Evolutionary conservation across 1,140 invertebrate species (phyloP).

Genomic region (Pachyrhynchus sulphureomaculatus): DNA sequence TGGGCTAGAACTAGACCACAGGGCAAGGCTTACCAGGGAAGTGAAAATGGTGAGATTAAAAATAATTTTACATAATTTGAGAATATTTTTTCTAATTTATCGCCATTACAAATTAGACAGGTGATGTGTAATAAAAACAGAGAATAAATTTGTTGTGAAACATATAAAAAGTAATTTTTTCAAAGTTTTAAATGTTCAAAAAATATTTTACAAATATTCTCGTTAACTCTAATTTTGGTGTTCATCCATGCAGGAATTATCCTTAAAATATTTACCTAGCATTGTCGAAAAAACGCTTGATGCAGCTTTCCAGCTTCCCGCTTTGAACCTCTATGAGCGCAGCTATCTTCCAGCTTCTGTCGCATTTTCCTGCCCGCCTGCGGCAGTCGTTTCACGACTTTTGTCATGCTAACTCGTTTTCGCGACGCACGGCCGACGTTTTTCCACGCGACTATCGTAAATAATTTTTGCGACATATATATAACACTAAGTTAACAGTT

Average conservation of each 20-base stretch:
- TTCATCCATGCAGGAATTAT: slow-evolving; percentile 4
- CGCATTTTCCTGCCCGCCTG: slow-evolving; percentile 27
- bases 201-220: no score
- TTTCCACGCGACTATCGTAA: slow-evolving; percentile 26
- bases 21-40: no score
- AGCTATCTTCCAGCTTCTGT: slow-evolving; percentile 33
- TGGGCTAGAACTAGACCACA: no score
- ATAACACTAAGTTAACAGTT: not conserved
- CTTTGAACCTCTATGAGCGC: slow-evolving; percentile 22
- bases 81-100: no score
- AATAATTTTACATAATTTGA: no score
- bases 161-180: no score
- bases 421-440: not conserved
- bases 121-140: no score
- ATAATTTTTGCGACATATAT: slow-evolving; percentile 12
- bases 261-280: slow-evolving; percentile 2
- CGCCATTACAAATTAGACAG: no score
- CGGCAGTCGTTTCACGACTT: slow-evolving; percentile 29
- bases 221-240: no score
- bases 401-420: slow-evolving; percentile 23
- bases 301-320: slow-evolving; percentile 27
- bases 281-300: slow-evolving; percentile 19
- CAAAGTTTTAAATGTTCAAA: no score
- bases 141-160: no score
- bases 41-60: no score